Evolutionary conservation across 1,140 invertebrate species (phyloP).

Genomic region (Rhopalosiphum padi): DNA sequence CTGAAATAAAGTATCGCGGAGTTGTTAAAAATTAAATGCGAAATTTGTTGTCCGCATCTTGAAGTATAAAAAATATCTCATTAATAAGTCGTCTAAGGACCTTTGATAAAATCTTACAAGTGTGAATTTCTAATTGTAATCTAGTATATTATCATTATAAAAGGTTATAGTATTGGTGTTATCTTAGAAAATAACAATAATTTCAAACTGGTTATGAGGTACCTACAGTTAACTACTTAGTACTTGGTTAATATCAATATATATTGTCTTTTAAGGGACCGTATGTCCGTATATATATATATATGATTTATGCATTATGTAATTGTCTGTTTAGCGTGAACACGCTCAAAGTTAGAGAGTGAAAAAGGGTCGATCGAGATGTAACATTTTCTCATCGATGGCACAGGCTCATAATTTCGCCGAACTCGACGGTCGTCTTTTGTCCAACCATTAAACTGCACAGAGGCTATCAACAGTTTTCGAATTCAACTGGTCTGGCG

Average conservation of each 20-base stretch:
- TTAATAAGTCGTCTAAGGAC: background rate
- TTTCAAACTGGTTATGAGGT: background rate
- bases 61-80: no score
- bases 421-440: background rate
- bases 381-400: background rate
- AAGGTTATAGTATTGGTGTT: background rate
- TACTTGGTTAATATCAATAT: background rate
- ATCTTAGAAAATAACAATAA: background rate
- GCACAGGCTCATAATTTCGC: background rate
- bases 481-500: background rate
- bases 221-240: no score
- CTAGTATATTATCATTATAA: no score
- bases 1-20: no score
- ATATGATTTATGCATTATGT: background rate
- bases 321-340: background rate
- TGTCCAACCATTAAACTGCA: background rate
- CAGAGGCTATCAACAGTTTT: conserved; percentile 15
- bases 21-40: no score
- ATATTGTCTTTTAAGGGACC: background rate
- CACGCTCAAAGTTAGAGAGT: background rate
- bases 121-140: no score
- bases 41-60: no score
- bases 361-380: background rate
- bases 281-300: accelerated
- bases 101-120: background rate